Evolutionary conservation across 2,797 vertebrate genomes (phyloP).

Genomic region (Echiichthys vipera): DNA sequence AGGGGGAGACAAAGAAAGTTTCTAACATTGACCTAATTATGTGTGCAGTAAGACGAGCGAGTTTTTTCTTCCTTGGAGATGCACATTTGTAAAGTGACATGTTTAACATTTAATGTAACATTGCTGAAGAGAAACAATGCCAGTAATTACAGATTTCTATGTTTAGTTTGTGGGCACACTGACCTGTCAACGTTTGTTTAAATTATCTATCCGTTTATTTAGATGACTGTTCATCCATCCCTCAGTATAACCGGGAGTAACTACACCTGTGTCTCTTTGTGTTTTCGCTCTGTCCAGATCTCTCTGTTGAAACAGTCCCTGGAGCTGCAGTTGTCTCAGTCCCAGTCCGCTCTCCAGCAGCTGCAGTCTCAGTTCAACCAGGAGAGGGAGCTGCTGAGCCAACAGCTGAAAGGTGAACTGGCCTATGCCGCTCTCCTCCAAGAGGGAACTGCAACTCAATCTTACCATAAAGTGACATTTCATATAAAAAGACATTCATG

Average conservation of each 20-base stretch:
- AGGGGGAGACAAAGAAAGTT: constrained; percentile 9
- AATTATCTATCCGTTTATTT: not conserved
- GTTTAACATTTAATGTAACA: too few species aligned
- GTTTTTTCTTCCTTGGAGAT: constrained; percentile 16
- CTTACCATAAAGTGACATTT: not conserved
- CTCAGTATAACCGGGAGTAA: not conserved
- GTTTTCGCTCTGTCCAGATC: constrained; percentile 80
- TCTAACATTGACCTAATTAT: constrained; percentile 29
- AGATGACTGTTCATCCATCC: not conserved
- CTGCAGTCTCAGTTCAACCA: constrained; percentile 96
- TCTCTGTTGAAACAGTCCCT: constrained; percentile 96
- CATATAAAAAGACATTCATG: not conserved
- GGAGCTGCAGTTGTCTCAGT: constrained; percentile 97
- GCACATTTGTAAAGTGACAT: not conserved
- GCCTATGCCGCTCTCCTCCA: not conserved
- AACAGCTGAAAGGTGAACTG: constrained; percentile 88
- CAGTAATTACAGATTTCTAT: constrained; percentile 3
- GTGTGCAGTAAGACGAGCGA: not conserved
- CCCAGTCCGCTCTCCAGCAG: constrained; percentile 94
- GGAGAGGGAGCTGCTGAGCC: constrained; percentile 95
- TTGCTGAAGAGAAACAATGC: not conserved
- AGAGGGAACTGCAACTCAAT: not conserved
- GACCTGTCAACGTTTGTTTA: not conserved
- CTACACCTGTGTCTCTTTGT: not conserved
- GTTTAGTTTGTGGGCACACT: rapidly evolving